These are phyloP conservation scores for Sphecodes monilicornis DNA, from an alignment of 2,888 invertebrate species.

Conservation along the genomic window DNA sequence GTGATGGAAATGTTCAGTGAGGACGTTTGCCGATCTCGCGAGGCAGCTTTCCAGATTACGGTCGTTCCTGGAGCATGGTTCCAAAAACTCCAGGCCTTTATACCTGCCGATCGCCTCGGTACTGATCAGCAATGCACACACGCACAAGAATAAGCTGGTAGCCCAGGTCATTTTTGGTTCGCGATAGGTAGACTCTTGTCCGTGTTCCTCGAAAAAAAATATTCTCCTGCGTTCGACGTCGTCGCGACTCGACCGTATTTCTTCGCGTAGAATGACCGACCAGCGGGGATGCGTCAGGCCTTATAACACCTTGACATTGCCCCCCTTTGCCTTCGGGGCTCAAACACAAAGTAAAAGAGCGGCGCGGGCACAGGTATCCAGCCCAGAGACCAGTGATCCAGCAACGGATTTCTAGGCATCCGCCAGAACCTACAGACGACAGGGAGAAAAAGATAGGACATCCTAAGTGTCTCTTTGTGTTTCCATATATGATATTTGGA, in stretches of 20 bases:
- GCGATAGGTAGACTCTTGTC: neutral
- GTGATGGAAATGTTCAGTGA: slow-evolving; percentile 89
- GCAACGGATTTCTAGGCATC: neutral
- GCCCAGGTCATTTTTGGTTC: slow-evolving; percentile 39
- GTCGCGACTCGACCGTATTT: slow-evolving; percentile 69
- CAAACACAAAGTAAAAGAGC: slow-evolving; percentile 38
- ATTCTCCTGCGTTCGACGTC: too few species aligned
- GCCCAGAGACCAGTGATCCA: neutral
- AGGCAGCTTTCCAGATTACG: slow-evolving; percentile 91
- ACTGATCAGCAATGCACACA: slow-evolving; percentile 61
- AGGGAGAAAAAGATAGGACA: too few species aligned
- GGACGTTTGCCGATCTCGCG: slow-evolving; percentile 90
- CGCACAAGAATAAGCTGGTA: slow-evolving; percentile 49
- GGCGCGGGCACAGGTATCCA: slow-evolving; percentile 25
- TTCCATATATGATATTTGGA: too few species aligned
- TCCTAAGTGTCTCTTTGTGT: too few species aligned
- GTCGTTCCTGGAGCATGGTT: slow-evolving; percentile 90
- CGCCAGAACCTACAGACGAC: too few species aligned
- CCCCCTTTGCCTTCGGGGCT: slow-evolving; percentile 72
- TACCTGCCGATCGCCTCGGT: slow-evolving; percentile 78
- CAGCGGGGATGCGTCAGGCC: slow-evolving; percentile 77
- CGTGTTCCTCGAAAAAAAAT: neutral
- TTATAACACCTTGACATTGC: slow-evolving; percentile 84
- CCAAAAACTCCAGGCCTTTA: slow-evolving; percentile 87
- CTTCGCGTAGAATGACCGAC: slow-evolving; percentile 80